A percentile compares a stretch with the other conserved stretches of the same genome.
These are phyloP conservation scores for Leontopithecus rosalia DNA, from an alignment of 2,797 vertebrate genomes.

Conservation along the genomic window DNA sequence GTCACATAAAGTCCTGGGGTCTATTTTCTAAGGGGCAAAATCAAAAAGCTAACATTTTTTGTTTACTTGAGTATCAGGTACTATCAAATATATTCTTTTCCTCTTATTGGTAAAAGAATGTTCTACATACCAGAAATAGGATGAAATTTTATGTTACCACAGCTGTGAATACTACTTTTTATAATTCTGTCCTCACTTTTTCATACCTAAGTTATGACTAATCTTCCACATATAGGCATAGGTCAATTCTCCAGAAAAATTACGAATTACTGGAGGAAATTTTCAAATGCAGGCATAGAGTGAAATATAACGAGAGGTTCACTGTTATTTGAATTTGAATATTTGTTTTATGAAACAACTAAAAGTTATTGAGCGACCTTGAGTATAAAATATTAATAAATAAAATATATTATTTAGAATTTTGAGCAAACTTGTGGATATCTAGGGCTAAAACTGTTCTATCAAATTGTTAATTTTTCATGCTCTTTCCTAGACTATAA, in stretches of 20 bases:
- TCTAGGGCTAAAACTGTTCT: not conserved
- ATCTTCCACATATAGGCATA: not conserved
- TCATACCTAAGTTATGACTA: not conserved
- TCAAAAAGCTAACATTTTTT: not conserved
- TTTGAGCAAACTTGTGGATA: not conserved
- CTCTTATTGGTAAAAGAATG: not conserved
- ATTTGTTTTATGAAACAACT: conserved; percentile 10
- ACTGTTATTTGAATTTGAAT: not conserved
- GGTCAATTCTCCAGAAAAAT: conserved; percentile 19
- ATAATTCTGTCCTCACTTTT: conserved; percentile 9
- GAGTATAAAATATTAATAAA: not conserved
- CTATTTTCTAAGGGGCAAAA: not conserved
- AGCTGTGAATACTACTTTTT: conserved; percentile 3
- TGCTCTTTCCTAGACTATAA: conserved; percentile 9
- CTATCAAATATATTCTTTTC: not conserved
- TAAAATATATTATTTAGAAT: conserved; percentile 43
- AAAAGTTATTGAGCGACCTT: not conserved
- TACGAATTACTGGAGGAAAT: not conserved
- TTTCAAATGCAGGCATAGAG: not conserved
- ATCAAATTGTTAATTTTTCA: not conserved
- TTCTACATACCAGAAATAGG: not conserved
- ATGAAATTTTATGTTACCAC: not conserved
- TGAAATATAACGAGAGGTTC: not conserved
- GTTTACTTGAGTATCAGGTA: not conserved
- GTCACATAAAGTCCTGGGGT: not conserved